Evolutionary conservation across 2,888 invertebrate genomes (phyloP).

Genomic region (Caenorhabditis sulstoni): DNA sequence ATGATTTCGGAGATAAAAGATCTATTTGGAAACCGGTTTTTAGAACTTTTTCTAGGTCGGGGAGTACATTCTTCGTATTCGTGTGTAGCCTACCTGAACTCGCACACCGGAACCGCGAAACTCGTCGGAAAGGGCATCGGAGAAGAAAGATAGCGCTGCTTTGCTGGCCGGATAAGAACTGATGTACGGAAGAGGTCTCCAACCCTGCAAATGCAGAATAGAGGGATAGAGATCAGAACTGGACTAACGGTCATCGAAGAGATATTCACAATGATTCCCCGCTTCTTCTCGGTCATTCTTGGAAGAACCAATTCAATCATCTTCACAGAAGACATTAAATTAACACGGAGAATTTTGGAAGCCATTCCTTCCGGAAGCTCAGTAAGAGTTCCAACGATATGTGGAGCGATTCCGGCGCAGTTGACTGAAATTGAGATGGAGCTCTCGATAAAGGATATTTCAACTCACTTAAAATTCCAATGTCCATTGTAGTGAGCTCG

Average conservation of each 20-base stretch:
- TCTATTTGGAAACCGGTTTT: too few species aligned
- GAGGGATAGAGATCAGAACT: neutral
- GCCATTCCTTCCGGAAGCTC: slow-evolving; percentile 74
- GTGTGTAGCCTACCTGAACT: slow-evolving; percentile 68
- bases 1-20: too few species aligned
- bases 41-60: too few species aligned
- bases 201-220: slow-evolving; percentile 68
- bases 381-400: slow-evolving; percentile 72
- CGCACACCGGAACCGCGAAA: slow-evolving; percentile 73
- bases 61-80: too few species aligned
- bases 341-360: slow-evolving; percentile 77
- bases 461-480: slow-evolving; percentile 77
- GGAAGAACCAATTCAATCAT: slow-evolving; percentile 78
- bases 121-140: slow-evolving; percentile 77
- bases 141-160: slow-evolving; percentile 78
- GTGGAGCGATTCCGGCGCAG: slow-evolving; percentile 79
- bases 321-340: slow-evolving; percentile 75
- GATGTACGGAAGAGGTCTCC: slow-evolving; percentile 79
- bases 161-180: slow-evolving; percentile 79
- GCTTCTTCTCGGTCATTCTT: slow-evolving; percentile 77
- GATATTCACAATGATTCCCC: slow-evolving; percentile 79
- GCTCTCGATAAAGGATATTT: neutral
- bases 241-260: slow-evolving; percentile 77
- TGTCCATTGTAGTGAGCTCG: slow-evolving; percentile 70
- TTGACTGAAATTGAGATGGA: slow-evolving; percentile 68